Evolutionary conservation across 2,888 invertebrate species (phyloP).

Genomic region (Lithophane leautieri): DNA sequence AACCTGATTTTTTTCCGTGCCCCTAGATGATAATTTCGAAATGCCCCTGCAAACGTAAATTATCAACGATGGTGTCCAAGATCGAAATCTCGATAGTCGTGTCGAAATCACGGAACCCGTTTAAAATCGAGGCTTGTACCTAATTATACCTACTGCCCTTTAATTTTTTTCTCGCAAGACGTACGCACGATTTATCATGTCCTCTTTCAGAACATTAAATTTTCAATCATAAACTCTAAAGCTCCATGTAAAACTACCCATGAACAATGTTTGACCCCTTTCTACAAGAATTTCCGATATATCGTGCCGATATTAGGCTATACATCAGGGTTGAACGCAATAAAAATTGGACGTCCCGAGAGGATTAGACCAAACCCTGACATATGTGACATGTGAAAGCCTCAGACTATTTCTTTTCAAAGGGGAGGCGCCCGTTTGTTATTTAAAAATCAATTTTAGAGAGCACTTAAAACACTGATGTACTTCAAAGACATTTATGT

Average conservation of each 20-base stretch:
- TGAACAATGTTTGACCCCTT: constrained; percentile 79
- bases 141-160: constrained; percentile 70
- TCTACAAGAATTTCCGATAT: constrained; percentile 80
- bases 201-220: constrained; percentile 41
- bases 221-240: constrained; percentile 41
- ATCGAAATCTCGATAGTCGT: constrained; percentile 77
- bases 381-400: constrained; percentile 87
- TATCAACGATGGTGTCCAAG: constrained; percentile 78
- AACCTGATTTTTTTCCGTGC: constrained; percentile 74
- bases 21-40: constrained; percentile 80
- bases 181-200: constrained; percentile 22
- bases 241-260: constrained; percentile 49
- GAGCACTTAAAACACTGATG: constrained; percentile 75
- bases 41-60: constrained; percentile 82
- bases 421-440: constrained; percentile 77
- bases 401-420: constrained; percentile 81
- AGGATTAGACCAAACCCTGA: constrained; percentile 89
- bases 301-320: constrained; percentile 85
- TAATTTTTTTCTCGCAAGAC: constrained; percentile 58
- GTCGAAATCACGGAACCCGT: constrained; percentile 73
- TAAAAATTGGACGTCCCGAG: constrained; percentile 87
- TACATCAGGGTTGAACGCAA: constrained; percentile 87
- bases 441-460: constrained; percentile 87
- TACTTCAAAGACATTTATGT: constrained; percentile 71
- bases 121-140: constrained; percentile 66